A percentile compares a stretch with the other conserved stretches of the same genome.
Conservation (phyloP, 2,888 invertebrate genomes). For the Phalangium opilio region DNA sequence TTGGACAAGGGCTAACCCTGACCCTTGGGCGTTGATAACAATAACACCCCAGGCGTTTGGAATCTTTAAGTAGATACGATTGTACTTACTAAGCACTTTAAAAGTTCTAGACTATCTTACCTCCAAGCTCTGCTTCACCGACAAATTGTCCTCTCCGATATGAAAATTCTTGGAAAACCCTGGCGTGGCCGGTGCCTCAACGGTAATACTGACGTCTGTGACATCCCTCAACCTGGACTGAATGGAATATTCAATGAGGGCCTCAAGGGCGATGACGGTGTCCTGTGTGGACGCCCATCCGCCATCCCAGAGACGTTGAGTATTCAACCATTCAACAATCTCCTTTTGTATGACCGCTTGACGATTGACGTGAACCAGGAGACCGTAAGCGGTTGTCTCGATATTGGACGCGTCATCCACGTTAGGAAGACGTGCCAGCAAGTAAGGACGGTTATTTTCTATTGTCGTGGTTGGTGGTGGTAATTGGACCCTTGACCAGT, state of each 20-base stretch:
- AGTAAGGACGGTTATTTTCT: constrained; percentile 81
- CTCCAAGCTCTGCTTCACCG: constrained; percentile 58
- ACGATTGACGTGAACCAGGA: constrained; percentile 71
- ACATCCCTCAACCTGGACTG: constrained; percentile 71
- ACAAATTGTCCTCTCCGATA: constrained; percentile 50
- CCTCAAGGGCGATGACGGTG: constrained; percentile 71
- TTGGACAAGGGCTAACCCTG: constrained; percentile 82
- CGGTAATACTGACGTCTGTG: constrained; percentile 54
- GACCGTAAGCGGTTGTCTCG: constrained; percentile 79
- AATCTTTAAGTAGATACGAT: constrained; percentile 42
- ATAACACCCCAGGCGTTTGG: constrained; percentile 89
- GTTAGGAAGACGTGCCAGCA: constrained; percentile 71
- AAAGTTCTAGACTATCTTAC: too few species aligned
- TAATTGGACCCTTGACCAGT: constrained; percentile 66
- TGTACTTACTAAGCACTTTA: too few species aligned
- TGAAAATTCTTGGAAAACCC: constrained; percentile 35
- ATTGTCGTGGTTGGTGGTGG: constrained; percentile 37
- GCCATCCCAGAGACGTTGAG: constrained; percentile 67
- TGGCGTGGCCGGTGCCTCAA: constrained; percentile 67
- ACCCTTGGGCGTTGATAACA: constrained; percentile 77
- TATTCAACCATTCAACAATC: constrained; percentile 79
- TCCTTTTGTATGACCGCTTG: constrained; percentile 65
- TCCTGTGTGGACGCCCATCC: constrained; percentile 85
- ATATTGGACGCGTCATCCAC: constrained; percentile 79
- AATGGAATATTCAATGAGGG: constrained; percentile 74